phyloP scores from a whole-genome alignment of 1,140 invertebrate species.

The Neodiprion virginianus region DNA sequence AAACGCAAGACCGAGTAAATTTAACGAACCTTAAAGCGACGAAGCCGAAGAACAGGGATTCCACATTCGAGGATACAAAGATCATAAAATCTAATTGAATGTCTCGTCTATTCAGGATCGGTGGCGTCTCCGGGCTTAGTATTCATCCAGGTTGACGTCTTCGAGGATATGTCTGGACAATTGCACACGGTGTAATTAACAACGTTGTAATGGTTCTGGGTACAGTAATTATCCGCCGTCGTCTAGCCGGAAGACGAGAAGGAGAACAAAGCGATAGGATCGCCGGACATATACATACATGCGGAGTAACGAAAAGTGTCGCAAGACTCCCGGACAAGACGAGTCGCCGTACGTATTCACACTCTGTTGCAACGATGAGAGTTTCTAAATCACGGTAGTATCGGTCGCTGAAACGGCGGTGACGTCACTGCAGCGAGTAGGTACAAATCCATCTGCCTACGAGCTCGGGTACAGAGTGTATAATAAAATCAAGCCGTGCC shows the following conservation, averaged over 20 bases:
- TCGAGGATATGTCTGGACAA: not conserved
- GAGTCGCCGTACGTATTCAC: too few species aligned
- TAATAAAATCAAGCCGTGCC: too few species aligned
- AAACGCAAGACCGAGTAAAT: not conserved
- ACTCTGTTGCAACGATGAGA: too few species aligned
- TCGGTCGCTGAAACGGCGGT: too few species aligned
- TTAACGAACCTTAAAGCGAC: conserved; percentile 11
- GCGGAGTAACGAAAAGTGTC: too few species aligned
- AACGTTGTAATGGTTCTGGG: not conserved
- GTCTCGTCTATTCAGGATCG: not conserved
- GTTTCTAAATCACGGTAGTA: too few species aligned
- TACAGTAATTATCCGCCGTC: not conserved
- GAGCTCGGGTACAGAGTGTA: too few species aligned
- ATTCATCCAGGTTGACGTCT: not conserved
- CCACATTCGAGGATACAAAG: not conserved
- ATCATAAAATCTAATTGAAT: not conserved
- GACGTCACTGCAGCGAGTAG: too few species aligned
- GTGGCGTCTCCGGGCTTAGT: not conserved
- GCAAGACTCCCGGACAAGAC: too few species aligned
- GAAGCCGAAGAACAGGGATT: too few species aligned
- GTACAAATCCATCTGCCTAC: too few species aligned
- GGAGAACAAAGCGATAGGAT: conserved; percentile 3
- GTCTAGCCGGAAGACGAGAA: not conserved
- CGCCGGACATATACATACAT: not conserved
- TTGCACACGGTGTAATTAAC: conserved; percentile 3